Base-by-base conservation (phyloP, 1,140 invertebrate species). In the Zaprionus taronus region DNA sequence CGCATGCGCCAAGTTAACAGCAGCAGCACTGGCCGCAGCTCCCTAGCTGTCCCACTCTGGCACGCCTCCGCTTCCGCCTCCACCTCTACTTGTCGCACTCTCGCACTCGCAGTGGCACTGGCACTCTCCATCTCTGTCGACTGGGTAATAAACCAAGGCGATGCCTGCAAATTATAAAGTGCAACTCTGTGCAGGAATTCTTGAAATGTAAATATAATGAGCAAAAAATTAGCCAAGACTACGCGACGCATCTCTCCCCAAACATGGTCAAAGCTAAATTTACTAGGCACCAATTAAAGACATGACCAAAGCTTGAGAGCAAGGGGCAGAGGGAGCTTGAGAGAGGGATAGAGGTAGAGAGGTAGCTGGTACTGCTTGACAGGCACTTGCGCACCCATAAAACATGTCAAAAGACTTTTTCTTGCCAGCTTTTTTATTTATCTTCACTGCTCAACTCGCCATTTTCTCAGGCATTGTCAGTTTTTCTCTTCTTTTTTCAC, bases 201-300 rank as follows among this genome's bases (percentile, higher is more conserved):
- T 82, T 85, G 81, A 90, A 90, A 90, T 90, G 81, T 90, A 90
- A 90, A 90, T 90, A 85, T 90, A 90, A 90, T 91, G 85, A 90
- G 85, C 85, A 90, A 90, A 90, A 89, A 90, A 90, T 90, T 85
- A 90, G 85, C 81, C 55, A 79, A 90, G 86, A 75, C 73, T 74
- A 71, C 64, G 47, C 72, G 44, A 55, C 65, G 68, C 61, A 66
- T 65, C 71, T 61, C 67, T 56, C 47, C 55, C 85, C 85, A 90
- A 90, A 90, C 76, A 90, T 90, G 85, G 85, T 82, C 72, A 90
- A 80, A 82, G 80, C 86, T 85, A 90, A 90, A 90, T 90, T 90
- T 90, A 90, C 85, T 90, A 90, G 85, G 61, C 79, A 90, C 86
- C 85, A 90, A 90, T 90, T 90, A 90, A 90, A 72, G 79, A 72